Evolutionary conservation across 2,888 invertebrate species (phyloP), one percentile per base, ranked within the genome.

Genomic region (Troides helena): DNA sequence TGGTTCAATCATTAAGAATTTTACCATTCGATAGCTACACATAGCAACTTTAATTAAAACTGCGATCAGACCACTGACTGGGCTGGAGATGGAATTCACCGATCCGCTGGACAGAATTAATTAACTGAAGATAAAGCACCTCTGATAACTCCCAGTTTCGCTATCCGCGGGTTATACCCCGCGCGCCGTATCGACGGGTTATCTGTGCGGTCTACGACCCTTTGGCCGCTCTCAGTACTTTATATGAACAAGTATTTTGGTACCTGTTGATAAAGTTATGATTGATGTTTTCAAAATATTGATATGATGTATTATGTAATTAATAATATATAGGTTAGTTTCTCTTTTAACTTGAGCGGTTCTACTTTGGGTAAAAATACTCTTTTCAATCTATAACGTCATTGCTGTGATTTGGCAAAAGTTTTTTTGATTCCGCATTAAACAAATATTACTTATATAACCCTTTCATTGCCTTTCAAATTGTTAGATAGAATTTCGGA

Each of bases 71-170:
- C 65, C 70, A 71, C 71, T 69, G 70, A 65, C 71, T 69, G 60
- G 69, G 68, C 62, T 72, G 65, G 64, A 72, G 69, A 69, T 73
- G 68, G 71, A 73, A 67, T 70, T 72, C 73, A 74, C 73, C 67
- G 69, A 69, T 70, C 67, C 72, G 74, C 71, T 68, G 68, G 75
- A 76, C 78, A 76, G 81, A 88, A 88, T 88, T 87, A 88, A 90
- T 88, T 88, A 85, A 82, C 75, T 71, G 71, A 72, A 79, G 89
- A 88, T 89, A 89, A 88, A 82, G 80, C 76, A 71, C 72, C 77
- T 83, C 85, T 88, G 88, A 90, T 90, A 88, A 89, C 86, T 86
- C 57, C 23, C 73, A 75, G 75, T 72, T 62, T 68, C 66, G 71
- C 72, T 68, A 72, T 71, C 67, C 70, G 67, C 43, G 62, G 43